A percentile compares a stretch with the other conserved stretches of the same genome.
These are phyloP conservation scores for Mungos mungo DNA, from an alignment of 2,113 vertebrate genomes.

Conservation along the genomic window DNA sequence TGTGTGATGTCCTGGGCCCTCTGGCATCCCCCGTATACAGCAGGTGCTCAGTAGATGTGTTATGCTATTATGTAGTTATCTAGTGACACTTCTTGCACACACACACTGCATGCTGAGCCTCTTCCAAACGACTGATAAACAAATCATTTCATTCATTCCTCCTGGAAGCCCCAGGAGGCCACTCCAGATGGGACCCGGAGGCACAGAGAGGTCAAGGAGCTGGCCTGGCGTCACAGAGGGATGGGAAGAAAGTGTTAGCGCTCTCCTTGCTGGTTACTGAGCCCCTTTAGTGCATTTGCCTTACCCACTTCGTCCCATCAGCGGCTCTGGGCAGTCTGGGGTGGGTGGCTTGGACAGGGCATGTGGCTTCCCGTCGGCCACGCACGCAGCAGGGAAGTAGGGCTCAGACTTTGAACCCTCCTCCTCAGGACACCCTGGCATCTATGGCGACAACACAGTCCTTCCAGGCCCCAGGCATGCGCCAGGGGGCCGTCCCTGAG, in stretches of 20 bases:
- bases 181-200: background rate
- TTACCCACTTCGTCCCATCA: background rate
- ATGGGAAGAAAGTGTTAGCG: background rate
- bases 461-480: background rate
- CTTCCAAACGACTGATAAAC: background rate
- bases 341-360: background rate
- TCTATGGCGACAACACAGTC: background rate
- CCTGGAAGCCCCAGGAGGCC: too few relatives aligned
- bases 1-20: background rate
- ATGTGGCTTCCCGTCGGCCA: background rate
- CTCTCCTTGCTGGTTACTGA: background rate
- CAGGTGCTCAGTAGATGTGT: background rate
- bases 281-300: background rate
- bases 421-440: background rate
- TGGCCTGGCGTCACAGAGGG: background rate
- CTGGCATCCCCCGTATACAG: background rate
- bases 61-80: background rate
- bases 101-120: background rate
- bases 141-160: background rate
- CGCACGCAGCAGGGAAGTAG: accelerated
- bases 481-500: accelerated
- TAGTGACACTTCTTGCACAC: background rate
- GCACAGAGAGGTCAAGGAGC: background rate
- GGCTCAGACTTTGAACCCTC: background rate
- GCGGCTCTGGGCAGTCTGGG: accelerated